phyloP scores from a whole-genome alignment of 2,113 vertebrate genomes.

The Thalassoma bifasciatum region DNA sequence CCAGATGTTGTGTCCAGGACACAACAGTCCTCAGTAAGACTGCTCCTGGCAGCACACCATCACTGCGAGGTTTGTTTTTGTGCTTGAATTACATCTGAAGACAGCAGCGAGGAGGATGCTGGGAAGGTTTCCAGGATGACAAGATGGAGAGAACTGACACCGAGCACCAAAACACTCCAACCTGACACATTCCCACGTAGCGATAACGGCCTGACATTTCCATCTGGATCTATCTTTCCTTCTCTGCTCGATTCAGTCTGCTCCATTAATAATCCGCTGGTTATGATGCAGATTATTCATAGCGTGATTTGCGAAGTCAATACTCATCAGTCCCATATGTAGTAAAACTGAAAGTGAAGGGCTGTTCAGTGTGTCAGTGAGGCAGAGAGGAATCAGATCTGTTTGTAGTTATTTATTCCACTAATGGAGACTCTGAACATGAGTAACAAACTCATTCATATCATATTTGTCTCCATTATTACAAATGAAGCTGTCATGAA shows the following conservation, averaged over 20 bases:
- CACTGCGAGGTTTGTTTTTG: neutral
- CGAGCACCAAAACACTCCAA: constrained; percentile 19
- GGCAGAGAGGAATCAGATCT: neutral
- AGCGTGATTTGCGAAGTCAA: neutral
- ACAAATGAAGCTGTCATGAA: neutral
- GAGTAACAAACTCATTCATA: constrained; percentile 9
- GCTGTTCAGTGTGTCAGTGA: neutral
- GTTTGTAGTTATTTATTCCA: neutral
- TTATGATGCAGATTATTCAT: neutral
- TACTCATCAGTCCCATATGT: neutral
- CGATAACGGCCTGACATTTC: constrained; percentile 37
- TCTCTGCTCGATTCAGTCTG: neutral
- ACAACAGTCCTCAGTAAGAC: constrained; percentile 30
- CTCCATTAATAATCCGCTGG: neutral
- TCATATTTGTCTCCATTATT: neutral
- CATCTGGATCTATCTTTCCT: constrained; percentile 14
- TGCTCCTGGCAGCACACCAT: constrained; percentile 7
- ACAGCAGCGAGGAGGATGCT: constrained; percentile 3
- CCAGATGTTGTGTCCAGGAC: constrained; percentile 56
- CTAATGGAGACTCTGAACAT: neutral
- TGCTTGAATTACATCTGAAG: constrained; percentile 24
- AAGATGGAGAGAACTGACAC: constrained; percentile 56
- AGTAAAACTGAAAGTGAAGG: neutral
- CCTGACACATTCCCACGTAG: constrained; percentile 40
- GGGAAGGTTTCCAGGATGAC: constrained; percentile 46